Evolutionary conservation across 2,888 invertebrate species (phyloP).

Genomic region (Gari tellinella): DNA sequence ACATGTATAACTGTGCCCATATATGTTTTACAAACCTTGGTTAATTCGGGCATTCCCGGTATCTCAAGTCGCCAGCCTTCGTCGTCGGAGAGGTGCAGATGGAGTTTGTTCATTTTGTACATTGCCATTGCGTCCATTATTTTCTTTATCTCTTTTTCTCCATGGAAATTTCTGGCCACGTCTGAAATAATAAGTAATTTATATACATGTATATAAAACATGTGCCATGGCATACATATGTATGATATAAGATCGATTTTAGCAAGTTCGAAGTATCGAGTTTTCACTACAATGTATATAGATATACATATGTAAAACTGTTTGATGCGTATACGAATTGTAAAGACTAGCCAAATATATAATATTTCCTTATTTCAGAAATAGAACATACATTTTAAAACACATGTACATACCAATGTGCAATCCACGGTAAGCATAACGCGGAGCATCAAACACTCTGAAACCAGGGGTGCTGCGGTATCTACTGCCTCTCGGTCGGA

Average conservation of each 20-base stretch:
- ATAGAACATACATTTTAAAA: no score
- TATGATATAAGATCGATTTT: no score
- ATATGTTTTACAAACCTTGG: conserved; percentile 69
- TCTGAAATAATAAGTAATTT: no score
- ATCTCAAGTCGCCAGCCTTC: conserved; percentile 83
- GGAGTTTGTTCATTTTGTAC: conserved; percentile 82
- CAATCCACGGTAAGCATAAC: conserved; percentile 79
- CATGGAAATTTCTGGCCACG: conserved; percentile 80
- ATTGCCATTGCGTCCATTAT: conserved; percentile 79
- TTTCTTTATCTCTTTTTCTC: conserved; percentile 65
- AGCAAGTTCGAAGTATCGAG: no score
- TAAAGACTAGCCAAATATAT: no score
- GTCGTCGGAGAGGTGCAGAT: conserved; percentile 82
- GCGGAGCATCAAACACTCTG: conserved; percentile 71
- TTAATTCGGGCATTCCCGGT: conserved; percentile 80
- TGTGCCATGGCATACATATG: no score
- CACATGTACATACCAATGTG: conserved; percentile 73
- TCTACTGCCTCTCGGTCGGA: conserved; percentile 18
- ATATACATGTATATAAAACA: no score
- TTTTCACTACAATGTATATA: no score
- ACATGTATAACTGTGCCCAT: no score
- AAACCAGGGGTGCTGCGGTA: conserved; percentile 49
- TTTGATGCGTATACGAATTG: no score
- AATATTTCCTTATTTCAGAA: no score
- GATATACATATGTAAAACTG: no score